These are phyloP conservation scores for Drosophila histrio DNA, from an alignment of 2,888 invertebrate species.

Conservation along the genomic window DNA sequence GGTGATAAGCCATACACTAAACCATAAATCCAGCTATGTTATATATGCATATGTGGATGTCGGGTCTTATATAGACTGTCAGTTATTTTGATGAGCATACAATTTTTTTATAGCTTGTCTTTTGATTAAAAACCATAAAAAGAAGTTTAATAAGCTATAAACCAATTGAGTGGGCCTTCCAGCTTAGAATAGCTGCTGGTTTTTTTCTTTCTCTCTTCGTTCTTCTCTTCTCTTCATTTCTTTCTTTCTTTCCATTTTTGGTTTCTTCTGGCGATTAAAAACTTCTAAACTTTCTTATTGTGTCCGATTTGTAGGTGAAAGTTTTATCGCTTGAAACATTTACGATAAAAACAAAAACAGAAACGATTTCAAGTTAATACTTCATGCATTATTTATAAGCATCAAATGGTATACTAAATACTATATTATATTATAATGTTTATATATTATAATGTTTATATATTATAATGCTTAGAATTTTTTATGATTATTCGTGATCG, in stretches of 20 bases:
- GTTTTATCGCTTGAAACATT: conserved; percentile 54
- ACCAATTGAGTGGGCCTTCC: conserved; percentile 41
- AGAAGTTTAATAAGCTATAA: conserved; percentile 61
- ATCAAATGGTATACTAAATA: too few species aligned
- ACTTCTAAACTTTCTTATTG: conserved; percentile 62
- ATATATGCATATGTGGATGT: not conserved
- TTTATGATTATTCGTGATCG: conserved; percentile 6
- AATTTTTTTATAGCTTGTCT: conserved; percentile 54
- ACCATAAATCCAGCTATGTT: conserved; percentile 25
- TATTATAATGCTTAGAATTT: conserved; percentile 17
- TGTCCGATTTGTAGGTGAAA: conserved; percentile 62
- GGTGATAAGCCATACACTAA: conserved; percentile 42
- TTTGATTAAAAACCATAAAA: conserved; percentile 56
- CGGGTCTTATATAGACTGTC: conserved; percentile 23
- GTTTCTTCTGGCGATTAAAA: conserved; percentile 19
- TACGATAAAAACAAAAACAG: conserved; percentile 19
- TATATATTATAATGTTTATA: conserved; percentile 30
- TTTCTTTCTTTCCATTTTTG: not conserved
- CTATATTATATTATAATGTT: conserved; percentile 27
- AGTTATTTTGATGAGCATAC: conserved; percentile 37
- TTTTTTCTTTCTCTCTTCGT: not conserved
- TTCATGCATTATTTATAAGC: conserved; percentile 53
- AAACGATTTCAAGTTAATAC: conserved; percentile 27
- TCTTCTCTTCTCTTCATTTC: not conserved
- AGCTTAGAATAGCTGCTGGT: conserved; percentile 32